Percentiles rank a stretch among this genome's conserved stretches.
These are phyloP conservation scores for Colostygia pectinataria DNA, from an alignment of 2,888 invertebrate genomes.

Conservation along the genomic window DNA sequence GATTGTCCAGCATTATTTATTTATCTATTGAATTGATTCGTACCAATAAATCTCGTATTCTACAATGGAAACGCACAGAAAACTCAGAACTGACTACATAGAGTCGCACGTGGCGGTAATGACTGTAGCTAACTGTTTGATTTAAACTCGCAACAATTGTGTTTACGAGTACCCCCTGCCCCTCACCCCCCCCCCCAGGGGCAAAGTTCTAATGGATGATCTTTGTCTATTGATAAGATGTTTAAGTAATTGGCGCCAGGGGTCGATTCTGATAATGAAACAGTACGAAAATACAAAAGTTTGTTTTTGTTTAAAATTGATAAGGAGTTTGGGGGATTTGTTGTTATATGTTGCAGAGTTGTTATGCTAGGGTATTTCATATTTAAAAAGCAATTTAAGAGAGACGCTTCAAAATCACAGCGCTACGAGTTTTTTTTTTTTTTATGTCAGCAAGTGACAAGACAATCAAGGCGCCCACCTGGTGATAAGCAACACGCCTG, in stretches of 20 bases:
- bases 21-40: too few species aligned
- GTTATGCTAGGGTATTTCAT: neutral
- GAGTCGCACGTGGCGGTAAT: constrained; percentile 76
- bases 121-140: constrained; percentile 77
- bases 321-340: constrained; percentile 11
- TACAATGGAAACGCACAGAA: constrained; percentile 39
- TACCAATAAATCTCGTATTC: constrained; percentile 35
- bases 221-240: constrained; percentile 39
- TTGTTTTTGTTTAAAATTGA: constrained; percentile 21
- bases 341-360: constrained; percentile 1
- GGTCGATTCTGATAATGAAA: constrained; percentile 34
- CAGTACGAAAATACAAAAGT: constrained; percentile 12
- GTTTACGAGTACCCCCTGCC: constrained; percentile 55
- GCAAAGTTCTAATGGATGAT: constrained; percentile 38
- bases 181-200: constrained; percentile 15
- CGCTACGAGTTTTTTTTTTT: too few species aligned
- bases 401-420: too few species aligned
- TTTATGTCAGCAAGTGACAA: too few species aligned
- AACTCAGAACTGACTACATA: constrained; percentile 43
- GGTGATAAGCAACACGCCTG: too few species aligned
- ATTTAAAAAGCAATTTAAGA: too few species aligned
- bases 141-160: constrained; percentile 80
- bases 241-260: constrained; percentile 37
- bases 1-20: too few species aligned
- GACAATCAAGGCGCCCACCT: too few species aligned